A percentile compares a stretch with the other conserved stretches of the same genome.
These are phyloP conservation scores for Prietella phreatophila DNA, from an alignment of 2,113 vertebrate species.

Conservation along the genomic window DNA sequence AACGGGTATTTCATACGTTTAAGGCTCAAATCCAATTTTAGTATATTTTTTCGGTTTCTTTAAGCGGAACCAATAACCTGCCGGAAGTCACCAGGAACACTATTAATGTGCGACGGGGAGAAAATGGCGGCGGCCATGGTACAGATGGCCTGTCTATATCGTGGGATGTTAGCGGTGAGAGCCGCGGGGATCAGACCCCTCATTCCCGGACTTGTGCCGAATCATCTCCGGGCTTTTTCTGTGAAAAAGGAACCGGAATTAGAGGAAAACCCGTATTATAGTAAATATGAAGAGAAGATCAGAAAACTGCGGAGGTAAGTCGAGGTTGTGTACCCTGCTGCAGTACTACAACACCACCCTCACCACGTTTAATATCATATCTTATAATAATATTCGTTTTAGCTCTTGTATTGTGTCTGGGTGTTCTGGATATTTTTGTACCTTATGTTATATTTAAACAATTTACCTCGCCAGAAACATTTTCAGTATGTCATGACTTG, in stretches of 20 bases:
- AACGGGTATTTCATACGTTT: not conserved
- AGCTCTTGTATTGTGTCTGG: too few species aligned
- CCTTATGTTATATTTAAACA: not conserved
- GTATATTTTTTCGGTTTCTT: not conserved
- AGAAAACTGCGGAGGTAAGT: constrained; percentile 83
- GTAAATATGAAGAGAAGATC: constrained; percentile 88
- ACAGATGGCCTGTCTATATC: constrained; percentile 78
- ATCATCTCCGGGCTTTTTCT: constrained; percentile 77
- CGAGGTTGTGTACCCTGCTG: not conserved
- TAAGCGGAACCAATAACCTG: constrained; percentile 14
- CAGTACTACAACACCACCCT: not conserved
- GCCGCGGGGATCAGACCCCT: constrained; percentile 69
- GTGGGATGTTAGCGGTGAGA: constrained; percentile 79
- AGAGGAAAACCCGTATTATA: constrained; percentile 84
- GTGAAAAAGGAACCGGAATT: constrained; percentile 71
- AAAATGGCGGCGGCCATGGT: constrained; percentile 76
- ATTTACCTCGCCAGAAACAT: not conserved
- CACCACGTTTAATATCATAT: not conserved
- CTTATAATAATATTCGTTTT: not conserved
- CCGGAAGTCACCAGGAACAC: constrained; percentile 49
- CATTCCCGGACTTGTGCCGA: constrained; percentile 77
- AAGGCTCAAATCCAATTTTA: not conserved
- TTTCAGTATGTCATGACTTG: not conserved
- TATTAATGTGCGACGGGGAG: constrained; percentile 66
- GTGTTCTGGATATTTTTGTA: not conserved